A percentile compares a stretch with the other conserved stretches of the same genome.
These are phyloP conservation scores for Theocolax elegans DNA, from an alignment of 1,140 invertebrate genomes.

Conservation along the genomic window DNA sequence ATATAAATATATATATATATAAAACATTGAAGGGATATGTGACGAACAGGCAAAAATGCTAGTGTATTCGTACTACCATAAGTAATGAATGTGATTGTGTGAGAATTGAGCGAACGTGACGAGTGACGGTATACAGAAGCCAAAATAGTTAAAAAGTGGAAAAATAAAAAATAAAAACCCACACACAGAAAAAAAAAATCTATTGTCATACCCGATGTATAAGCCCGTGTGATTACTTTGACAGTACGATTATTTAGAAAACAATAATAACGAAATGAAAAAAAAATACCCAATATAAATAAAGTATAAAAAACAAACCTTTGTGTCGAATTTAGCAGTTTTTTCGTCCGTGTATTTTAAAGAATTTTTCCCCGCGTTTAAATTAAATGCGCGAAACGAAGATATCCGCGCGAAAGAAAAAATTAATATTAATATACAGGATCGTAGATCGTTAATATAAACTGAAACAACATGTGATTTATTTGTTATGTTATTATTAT, in stretches of 20 bases:
- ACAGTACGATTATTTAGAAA: conserved; percentile 56
- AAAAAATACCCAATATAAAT: too few species aligned
- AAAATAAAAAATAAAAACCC: too few species aligned
- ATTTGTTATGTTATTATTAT: conserved; percentile 46
- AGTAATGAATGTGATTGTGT: conserved; percentile 50
- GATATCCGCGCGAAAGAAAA: conserved; percentile 52
- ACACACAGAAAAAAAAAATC: too few species aligned
- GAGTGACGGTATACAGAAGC: conserved; percentile 42
- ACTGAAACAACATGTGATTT: conserved; percentile 43
- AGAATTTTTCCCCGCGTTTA: too few species aligned
- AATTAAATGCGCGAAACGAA: too few species aligned
- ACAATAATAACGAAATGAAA: too few species aligned
- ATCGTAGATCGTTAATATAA: conserved; percentile 34
- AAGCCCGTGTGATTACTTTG: conserved; percentile 50
- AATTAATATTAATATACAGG: conserved; percentile 37
- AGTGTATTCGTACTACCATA: conserved; percentile 60
- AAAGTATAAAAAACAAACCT: too few species aligned
- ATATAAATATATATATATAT: conserved; percentile 7
- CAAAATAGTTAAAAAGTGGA: conserved; percentile 49
- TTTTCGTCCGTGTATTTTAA: conserved; percentile 62
- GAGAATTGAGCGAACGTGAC: background rate
- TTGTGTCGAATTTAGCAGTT: conserved; percentile 58
- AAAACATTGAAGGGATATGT: too few species aligned
- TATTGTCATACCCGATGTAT: conserved; percentile 45
- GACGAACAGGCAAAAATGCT: conserved; percentile 41